Base-by-base conservation (phyloP, 2,797 vertebrate species). In the Microctenopoma stevenorrisi region DNA sequence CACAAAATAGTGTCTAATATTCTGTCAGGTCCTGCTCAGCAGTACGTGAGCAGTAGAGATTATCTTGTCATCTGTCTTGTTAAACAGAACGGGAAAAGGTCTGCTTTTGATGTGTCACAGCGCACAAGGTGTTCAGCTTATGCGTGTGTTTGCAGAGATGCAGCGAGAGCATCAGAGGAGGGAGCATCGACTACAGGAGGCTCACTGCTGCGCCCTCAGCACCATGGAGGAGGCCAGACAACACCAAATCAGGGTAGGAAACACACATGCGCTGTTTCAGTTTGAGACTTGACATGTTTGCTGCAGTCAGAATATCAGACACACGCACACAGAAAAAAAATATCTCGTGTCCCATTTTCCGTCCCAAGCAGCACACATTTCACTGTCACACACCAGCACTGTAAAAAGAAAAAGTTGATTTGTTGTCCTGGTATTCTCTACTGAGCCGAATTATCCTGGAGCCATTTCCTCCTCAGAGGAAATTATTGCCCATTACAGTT, bases 161-260 rank as follows among this genome's bases (percentile, higher is more conserved):
- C 95, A 97, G 79, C 87, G 96, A 63, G 96, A 98, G 62, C 97
- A 99, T 88, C 96, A 98, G 71, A 95, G 96, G 85, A 94, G 95
- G 73, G 96, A 98, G 76, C 94, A 95, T 40, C 96, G 96, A 8
- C 84, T 99, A 57, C 95, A 98, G 92, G 97, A 99, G 88, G 96
- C 96, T 9, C 98, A 99, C 80, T 96, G 96, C 81, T 96, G 96
- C n/a, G 95, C 96, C 33, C 94, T 98, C 80, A 96, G 97, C 84
- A 96, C 95, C 68, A 94, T 98, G 96, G 97, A 98, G 86, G 96
- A 98, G 78, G 96, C 95, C 67, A 94, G 96, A 47, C 95, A 96
- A 69, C 96, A 96, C 60, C 95, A 98, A 73, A 96, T 97, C 74
- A 96, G 96, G 93, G 98, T 95, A 93, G 7, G 59, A 12, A 25